Conservation (phyloP, 2,888 invertebrate genomes). For the Philereme transversata region DNA sequence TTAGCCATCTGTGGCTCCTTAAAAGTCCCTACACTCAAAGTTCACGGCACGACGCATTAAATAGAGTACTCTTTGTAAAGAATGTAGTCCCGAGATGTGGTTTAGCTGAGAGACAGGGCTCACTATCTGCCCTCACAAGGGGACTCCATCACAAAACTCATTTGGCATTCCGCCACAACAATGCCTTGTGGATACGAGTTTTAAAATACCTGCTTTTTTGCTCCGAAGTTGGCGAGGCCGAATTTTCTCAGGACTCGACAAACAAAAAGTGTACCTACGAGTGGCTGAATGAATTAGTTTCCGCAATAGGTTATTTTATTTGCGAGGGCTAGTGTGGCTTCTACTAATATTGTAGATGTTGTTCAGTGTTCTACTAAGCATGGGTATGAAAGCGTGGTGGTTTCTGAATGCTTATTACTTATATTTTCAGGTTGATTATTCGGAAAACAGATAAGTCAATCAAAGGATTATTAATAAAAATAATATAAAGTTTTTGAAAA, state of each 20-base stretch:
- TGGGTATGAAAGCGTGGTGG: no score
- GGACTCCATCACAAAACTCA: slow-evolving; percentile 79
- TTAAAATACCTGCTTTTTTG: slow-evolving; percentile 76
- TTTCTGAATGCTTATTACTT: no score
- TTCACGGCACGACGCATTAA: slow-evolving; percentile 26
- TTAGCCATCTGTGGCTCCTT: slow-evolving; percentile 14
- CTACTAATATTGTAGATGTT: no score
- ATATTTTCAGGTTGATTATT: no score
- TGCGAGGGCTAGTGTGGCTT: background rate
- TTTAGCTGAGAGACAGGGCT: slow-evolving; percentile 60
- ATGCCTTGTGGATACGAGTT: slow-evolving; percentile 71
- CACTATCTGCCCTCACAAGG: slow-evolving; percentile 69
- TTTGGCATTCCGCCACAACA: slow-evolving; percentile 82
- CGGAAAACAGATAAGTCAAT: no score
- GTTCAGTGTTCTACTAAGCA: no score
- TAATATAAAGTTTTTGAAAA: no score
- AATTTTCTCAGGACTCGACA: slow-evolving; percentile 49
- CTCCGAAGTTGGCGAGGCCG: slow-evolving; percentile 62
- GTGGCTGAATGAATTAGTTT: slow-evolving; percentile 7
- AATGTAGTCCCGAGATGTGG: slow-evolving; percentile 50
- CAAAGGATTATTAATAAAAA: no score
- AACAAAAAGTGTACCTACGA: slow-evolving; percentile 5
- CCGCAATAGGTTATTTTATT: slow-evolving; percentile 1
- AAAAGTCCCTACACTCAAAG: slow-evolving; percentile 22
- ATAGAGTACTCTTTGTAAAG: slow-evolving; percentile 30